Percentiles rank a stretch among this genome's conserved stretches.
Evolutionary conservation across 2,113 vertebrate genomes (phyloP).

Genomic region (Empidonax traillii): DNA sequence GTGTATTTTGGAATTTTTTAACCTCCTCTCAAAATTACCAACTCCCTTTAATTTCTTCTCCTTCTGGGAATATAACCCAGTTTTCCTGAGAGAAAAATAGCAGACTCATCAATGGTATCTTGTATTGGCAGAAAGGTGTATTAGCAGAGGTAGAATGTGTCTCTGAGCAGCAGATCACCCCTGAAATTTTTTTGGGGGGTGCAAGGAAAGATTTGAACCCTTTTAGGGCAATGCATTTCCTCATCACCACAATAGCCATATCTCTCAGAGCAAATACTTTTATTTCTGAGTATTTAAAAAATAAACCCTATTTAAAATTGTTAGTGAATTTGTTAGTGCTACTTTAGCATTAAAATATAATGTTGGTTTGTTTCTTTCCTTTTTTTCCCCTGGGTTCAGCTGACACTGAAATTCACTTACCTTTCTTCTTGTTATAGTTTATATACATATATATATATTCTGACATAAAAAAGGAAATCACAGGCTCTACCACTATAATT

Average conservation of each 20-base stretch:
- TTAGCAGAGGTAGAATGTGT: neutral
- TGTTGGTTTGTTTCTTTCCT: neutral
- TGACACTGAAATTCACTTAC: neutral
- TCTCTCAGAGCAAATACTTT: neutral
- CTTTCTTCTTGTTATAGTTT: neutral
- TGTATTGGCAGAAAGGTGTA: neutral
- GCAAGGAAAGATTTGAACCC: neutral
- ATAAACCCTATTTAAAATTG: neutral
- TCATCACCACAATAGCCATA: neutral
- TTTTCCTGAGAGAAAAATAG: neutral
- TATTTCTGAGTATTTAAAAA: neutral
- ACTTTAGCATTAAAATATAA: neutral
- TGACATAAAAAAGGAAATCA: neutral
- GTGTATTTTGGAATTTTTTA: conserved; percentile 25
- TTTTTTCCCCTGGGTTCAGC: neutral
- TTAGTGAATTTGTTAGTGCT: neutral
- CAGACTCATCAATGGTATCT: neutral
- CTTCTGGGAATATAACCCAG: neutral
- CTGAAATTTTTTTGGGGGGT: neutral
- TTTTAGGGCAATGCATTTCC: neutral
- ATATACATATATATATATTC: neutral
- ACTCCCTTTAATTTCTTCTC: neutral
- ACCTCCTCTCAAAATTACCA: neutral
- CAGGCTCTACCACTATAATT: neutral
- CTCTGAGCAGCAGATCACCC: neutral